Evolutionary conservation across 2,797 vertebrate genomes (phyloP), one percentile per base, ranked within the genome.

Genomic region (Muraenolepis orangiensis): DNA sequence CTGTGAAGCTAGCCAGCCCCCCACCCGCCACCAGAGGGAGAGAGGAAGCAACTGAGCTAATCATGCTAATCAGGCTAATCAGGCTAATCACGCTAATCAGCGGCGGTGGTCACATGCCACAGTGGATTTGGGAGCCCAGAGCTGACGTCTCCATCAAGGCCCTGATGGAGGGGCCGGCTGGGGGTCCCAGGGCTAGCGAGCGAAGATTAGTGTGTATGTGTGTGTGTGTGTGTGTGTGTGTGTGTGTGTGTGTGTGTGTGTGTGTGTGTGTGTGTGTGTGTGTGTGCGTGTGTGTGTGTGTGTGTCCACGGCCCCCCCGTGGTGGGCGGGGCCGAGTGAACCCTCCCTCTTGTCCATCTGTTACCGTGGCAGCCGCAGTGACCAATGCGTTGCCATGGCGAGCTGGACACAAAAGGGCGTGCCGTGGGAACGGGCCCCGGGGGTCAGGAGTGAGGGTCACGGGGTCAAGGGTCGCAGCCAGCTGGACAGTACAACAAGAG

Each of bases 341-440:
- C 91, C 91, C 51, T 57, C 51, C 51, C n/a, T 23, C 51, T 57
- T 90, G 90, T 94, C 93, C 93, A 94, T 94, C 93, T 94, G 93
- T 94, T 94, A 93, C 93, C 91, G 91, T 93, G 90, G 93, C 89
- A 93, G 92, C 92, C 81, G 90, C 83, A 77, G 89, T 84, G 92
- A 88, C 88, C 89, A 87, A 90, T 85, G 88, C 89, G 93, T 94
- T 93, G 88, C 92, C 90, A 94, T 93, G 92, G 90, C 68, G 81
- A 86, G 86, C 80, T 85, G 90, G 86, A 87, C 90, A 94, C 93
- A 94, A 93, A 94, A 93, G 92, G 92, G 92, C 86, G 93, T 93
- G 93, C 92, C 93, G 93, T 94, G 94, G 94, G 94, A 94, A 94
- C 86, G 78, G 89, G 89, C 91, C 91, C 91, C 91, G 86, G 32